A percentile compares a stretch with the other conserved stretches of the same genome.
Conservation (phyloP, 1,140 invertebrate species). For the Bombus balteatus region DNA sequence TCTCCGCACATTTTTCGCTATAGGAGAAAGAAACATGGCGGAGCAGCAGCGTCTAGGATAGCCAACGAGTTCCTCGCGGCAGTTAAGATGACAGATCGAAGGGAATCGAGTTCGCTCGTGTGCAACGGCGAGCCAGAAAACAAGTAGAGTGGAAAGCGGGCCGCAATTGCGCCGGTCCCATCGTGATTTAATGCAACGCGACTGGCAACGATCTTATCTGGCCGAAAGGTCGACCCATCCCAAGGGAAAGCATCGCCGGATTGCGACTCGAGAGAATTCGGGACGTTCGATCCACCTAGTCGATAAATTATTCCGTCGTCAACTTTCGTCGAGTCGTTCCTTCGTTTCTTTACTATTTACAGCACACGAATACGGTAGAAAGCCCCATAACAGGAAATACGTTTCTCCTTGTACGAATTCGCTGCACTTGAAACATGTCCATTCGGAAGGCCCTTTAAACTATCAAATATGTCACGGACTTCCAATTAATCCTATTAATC, state of each 20-base stretch:
- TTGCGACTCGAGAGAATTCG: slow-evolving; percentile 10
- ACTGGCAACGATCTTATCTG: slow-evolving; percentile 35
- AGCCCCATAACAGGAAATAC: too few species aligned
- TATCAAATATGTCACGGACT: too few species aligned
- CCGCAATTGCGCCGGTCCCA: not conserved
- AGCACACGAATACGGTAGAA: not conserved
- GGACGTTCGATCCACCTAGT: not conserved
- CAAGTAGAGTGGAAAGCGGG: slow-evolving; percentile 42
- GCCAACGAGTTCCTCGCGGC: not conserved
- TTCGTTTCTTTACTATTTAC: not conserved
- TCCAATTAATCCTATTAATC: too few species aligned
- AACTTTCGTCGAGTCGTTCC: not conserved
- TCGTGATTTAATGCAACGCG: slow-evolving; percentile 45
- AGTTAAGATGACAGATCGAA: slow-evolving; percentile 56
- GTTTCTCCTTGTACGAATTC: too few species aligned
- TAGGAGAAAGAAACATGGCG: too few species aligned
- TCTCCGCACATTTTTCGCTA: slow-evolving; percentile 3
- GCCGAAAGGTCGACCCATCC: slow-evolving; percentile 9
- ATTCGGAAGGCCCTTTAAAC: too few species aligned
- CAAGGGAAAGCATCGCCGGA: not conserved
- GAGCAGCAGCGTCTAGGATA: too few species aligned
- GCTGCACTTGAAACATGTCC: too few species aligned
- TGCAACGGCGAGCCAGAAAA: slow-evolving; percentile 44
- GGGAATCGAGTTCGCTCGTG: slow-evolving; percentile 44
- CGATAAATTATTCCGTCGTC: slow-evolving; percentile 31